Evolutionary conservation across 2,113 vertebrate species (phyloP).

Genomic region (Colistium nudipinnis): DNA sequence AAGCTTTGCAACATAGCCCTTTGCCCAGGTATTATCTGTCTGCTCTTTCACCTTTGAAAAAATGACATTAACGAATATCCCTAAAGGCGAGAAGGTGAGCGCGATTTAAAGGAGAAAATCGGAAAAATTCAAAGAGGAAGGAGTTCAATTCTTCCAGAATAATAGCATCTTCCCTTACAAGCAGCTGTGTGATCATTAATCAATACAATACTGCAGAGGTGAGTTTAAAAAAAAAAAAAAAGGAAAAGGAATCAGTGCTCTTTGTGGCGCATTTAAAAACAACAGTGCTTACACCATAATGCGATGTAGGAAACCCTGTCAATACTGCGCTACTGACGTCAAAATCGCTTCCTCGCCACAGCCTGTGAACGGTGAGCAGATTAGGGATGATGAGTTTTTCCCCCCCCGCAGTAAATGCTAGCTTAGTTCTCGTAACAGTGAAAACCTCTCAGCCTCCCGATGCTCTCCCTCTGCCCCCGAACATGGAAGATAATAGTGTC

Average conservation of each 20-base stretch:
- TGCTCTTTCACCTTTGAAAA: slow-evolving; percentile 40
- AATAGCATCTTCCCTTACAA: slow-evolving; percentile 23
- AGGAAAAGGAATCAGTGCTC: slow-evolving; percentile 21
- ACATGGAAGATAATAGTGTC: slow-evolving; percentile 38
- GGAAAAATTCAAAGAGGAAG: slow-evolving; percentile 22
- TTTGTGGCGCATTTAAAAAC: slow-evolving; percentile 47
- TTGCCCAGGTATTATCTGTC: slow-evolving; percentile 89
- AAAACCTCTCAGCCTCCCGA: slow-evolving; percentile 55
- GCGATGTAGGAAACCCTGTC: slow-evolving; percentile 43
- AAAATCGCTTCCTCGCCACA: slow-evolving; percentile 74
- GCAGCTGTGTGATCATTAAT: slow-evolving; percentile 19
- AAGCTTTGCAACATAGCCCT: slow-evolving; percentile 99
- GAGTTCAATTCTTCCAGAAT: slow-evolving; percentile 5
- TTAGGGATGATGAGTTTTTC: slow-evolving; percentile 75
- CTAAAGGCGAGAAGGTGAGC: slow-evolving; percentile 2
- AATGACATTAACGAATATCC: neutral
- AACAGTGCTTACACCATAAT: slow-evolving; percentile 44
- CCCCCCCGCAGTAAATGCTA: slow-evolving; percentile 66
- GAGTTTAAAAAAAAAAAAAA: slow-evolving; percentile 42
- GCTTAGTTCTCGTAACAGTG: slow-evolving; percentile 59
- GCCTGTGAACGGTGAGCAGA: slow-evolving; percentile 72
- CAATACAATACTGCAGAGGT: slow-evolving; percentile 54
- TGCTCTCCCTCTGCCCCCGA: slow-evolving; percentile 49
- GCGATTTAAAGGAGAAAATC: slow-evolving; percentile 12
- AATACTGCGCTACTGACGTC: slow-evolving; percentile 64